A percentile compares a stretch with the other conserved stretches of the same genome.
Evolutionary conservation across 2,113 vertebrate species (phyloP).

Genomic region (Rutilus rutilus): DNA sequence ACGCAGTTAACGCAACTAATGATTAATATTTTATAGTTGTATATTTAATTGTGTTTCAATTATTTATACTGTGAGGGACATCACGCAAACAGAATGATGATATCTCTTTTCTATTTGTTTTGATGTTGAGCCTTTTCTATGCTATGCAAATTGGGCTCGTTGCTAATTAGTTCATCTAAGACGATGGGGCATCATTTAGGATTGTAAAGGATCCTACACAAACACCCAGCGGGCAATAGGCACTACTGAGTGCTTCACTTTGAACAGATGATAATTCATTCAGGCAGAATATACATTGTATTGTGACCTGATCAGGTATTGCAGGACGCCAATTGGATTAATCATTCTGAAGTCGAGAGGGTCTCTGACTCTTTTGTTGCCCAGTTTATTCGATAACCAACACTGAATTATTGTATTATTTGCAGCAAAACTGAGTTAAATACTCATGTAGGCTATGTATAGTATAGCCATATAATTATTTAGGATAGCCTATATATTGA

Average conservation of each 20-base stretch:
- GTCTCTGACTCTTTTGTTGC: not conserved
- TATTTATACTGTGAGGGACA: not conserved
- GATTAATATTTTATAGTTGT: not conserved
- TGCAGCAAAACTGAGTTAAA: not conserved
- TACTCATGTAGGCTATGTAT: too few relatives aligned
- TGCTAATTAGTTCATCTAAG: slow-evolving; percentile 77
- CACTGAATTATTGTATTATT: not conserved
- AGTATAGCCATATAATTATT: too few relatives aligned
- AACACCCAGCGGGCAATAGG: slow-evolving; percentile 61
- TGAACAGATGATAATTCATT: slow-evolving; percentile 72
- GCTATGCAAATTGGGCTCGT: slow-evolving; percentile 59
- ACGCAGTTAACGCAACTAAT: too few relatives aligned
- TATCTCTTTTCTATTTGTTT: slow-evolving; percentile 25
- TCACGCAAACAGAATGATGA: slow-evolving; percentile 22
- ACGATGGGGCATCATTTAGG: slow-evolving; percentile 60
- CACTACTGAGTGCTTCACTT: slow-evolving; percentile 57
- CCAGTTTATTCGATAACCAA: not conserved
- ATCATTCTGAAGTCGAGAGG: slow-evolving; percentile 51
- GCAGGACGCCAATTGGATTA: slow-evolving; percentile 75
- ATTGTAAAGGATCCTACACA: slow-evolving; percentile 56
- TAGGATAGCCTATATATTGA: too few relatives aligned
- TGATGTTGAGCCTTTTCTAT: slow-evolving; percentile 56
- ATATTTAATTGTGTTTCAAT: not conserved
- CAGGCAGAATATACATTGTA: slow-evolving; percentile 71
- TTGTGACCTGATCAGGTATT: slow-evolving; percentile 69